Conservation (phyloP, 2,797 vertebrate genomes). For the Malacoctenus gilli region DNA sequence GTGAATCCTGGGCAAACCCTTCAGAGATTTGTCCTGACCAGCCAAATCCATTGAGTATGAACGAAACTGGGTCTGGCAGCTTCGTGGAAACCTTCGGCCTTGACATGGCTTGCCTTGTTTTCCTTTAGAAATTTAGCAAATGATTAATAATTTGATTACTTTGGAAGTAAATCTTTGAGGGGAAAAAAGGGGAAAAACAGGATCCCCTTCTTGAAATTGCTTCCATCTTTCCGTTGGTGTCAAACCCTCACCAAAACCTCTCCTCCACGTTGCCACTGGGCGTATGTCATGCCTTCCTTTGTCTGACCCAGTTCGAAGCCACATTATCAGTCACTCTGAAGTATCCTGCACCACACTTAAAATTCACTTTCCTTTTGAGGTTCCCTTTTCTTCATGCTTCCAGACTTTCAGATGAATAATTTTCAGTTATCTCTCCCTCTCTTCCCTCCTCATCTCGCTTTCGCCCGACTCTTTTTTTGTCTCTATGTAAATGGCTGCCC, state of each 20-base stretch:
- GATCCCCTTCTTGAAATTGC: not conserved
- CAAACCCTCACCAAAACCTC: not conserved
- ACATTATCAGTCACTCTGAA: constrained; percentile 53
- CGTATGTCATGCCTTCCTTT: constrained; percentile 29
- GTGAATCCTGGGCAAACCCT: constrained; percentile 33
- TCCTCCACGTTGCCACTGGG: constrained; percentile 16
- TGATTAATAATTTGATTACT: no score
- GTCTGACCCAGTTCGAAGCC: constrained; percentile 55
- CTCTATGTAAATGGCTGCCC: constrained; percentile 59
- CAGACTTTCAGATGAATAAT: constrained; percentile 37
- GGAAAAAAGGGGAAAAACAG: constrained; percentile 1
- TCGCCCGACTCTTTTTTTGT: constrained; percentile 21
- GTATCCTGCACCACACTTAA: constrained; percentile 33
- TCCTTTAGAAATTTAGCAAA: constrained; percentile 22
- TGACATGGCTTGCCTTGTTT: constrained; percentile 27
- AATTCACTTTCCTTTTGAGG: constrained; percentile 38
- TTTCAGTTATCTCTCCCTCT: constrained; percentile 17
- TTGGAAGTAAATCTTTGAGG: constrained; percentile 13
- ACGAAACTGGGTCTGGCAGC: constrained; percentile 51
- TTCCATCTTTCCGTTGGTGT: not conserved
- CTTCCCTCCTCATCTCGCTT: not conserved
- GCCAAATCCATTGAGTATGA: constrained; percentile 54
- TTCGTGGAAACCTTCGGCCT: constrained; percentile 37
- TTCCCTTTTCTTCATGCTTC: constrained; percentile 19
- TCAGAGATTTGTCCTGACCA: constrained; percentile 15